Percentiles rank a stretch among this genome's conserved stretches.
These are phyloP conservation scores for Zaprionus africanus DNA, from an alignment of 1,140 invertebrate species.

Conservation along the genomic window DNA sequence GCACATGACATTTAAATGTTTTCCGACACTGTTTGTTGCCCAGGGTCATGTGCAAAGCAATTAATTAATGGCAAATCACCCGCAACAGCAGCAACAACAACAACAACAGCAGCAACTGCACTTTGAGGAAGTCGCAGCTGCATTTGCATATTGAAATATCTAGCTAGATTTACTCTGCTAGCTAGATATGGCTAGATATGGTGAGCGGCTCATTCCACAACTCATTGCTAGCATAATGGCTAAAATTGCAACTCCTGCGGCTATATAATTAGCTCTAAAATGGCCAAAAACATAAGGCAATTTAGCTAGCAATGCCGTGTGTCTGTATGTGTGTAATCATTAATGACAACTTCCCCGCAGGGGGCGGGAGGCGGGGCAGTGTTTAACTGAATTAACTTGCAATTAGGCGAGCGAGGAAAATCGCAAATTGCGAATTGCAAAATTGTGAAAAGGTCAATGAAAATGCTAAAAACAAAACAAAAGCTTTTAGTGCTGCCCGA, in stretches of 20 bases:
- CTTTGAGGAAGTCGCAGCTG: constrained; percentile 21
- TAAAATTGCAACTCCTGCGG: constrained; percentile 27
- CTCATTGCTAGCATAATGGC: background rate
- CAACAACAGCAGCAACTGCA: constrained; percentile 35
- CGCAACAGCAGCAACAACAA: constrained; percentile 37
- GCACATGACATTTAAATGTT: constrained; percentile 63
- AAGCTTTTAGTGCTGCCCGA: constrained; percentile 18
- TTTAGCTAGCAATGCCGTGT: constrained; percentile 23
- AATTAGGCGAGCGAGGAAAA: constrained; percentile 49
- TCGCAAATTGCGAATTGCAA: constrained; percentile 15
- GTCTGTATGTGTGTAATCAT: constrained; percentile 22
- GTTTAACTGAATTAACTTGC: constrained; percentile 59
- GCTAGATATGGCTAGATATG: no score
- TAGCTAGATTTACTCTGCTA: constrained; percentile 32
- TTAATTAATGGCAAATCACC: constrained; percentile 73
- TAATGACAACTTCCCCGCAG: constrained; percentile 10
- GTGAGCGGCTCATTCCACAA: no score
- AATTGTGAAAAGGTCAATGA: constrained; percentile 38
- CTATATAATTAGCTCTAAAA: constrained; percentile 55
- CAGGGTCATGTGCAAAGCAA: constrained; percentile 40
- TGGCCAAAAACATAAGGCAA: constrained; percentile 48
- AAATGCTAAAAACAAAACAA: constrained; percentile 6
- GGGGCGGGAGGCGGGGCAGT: constrained; percentile 2
- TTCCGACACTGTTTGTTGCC: constrained; percentile 34
- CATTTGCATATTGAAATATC: constrained; percentile 12